phyloP scores from a whole-genome alignment of 2,888 invertebrate genomes.

The Drosophila picticornis region DNA sequence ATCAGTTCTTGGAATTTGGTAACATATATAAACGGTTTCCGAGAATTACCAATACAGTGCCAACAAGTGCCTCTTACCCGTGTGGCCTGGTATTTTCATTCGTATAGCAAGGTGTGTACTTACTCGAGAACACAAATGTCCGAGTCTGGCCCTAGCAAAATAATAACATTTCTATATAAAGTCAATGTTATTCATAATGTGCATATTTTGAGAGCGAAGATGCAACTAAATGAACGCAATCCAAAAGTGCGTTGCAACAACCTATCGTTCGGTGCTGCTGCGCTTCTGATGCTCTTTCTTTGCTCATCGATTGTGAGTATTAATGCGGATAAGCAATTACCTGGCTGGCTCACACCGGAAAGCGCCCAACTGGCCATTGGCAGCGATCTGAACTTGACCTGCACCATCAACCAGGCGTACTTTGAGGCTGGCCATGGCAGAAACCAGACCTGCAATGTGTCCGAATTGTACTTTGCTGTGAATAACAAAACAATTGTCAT shows the following conservation, averaged over 20 bases:
- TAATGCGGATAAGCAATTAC: conserved; percentile 22
- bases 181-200: conserved; percentile 10
- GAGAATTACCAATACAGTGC: conserved; percentile 76
- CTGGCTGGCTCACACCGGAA: conserved; percentile 74
- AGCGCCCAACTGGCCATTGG: conserved; percentile 74
- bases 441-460: conserved; percentile 55
- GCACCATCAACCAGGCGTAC: conserved; percentile 74
- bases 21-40: conserved; percentile 75
- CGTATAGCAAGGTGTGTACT: conserved; percentile 56
- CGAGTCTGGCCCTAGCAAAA: conserved; percentile 35
- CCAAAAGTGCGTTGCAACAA: conserved; percentile 13
- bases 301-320: not conserved
- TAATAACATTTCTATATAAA: conserved; percentile 4
- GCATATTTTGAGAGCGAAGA: conserved; percentile 19
- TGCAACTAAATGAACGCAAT: conserved; percentile 16
- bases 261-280: not conserved
- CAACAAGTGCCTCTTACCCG: conserved; percentile 66
- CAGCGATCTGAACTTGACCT: conserved; percentile 78
- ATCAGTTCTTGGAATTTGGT: conserved; percentile 70
- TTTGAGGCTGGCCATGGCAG: conserved; percentile 22
- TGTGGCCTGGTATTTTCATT: conserved; percentile 52
- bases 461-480: conserved; percentile 70
- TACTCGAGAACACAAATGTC: conserved; percentile 13
- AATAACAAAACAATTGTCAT: conserved; percentile 5
- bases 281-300: not conserved